phyloP scores from a whole-genome alignment of 2,888 invertebrate genomes.

The Acanthopleura granulata region DNA sequence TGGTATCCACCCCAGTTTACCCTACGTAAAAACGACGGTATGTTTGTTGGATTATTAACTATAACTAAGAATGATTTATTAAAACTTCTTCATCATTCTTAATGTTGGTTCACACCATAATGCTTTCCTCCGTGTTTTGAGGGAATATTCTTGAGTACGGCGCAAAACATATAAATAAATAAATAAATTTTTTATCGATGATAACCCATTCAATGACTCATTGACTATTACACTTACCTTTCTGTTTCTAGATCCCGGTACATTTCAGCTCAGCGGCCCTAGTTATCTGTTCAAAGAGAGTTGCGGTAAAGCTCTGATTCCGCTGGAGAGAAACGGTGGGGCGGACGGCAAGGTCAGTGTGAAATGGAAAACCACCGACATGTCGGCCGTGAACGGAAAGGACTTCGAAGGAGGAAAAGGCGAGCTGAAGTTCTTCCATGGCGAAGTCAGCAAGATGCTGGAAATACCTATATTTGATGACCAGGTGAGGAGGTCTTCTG shows the following conservation, averaged over 20 bases:
- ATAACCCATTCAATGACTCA: neutral
- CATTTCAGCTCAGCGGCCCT: slow-evolving; percentile 73
- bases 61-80: too few species aligned
- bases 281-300: slow-evolving; percentile 75
- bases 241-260: slow-evolving; percentile 72
- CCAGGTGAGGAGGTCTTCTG: slow-evolving; percentile 51
- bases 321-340: slow-evolving; percentile 72
- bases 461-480: slow-evolving; percentile 75
- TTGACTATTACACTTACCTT: neutral
- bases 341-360: slow-evolving; percentile 73
- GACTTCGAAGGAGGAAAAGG: slow-evolving; percentile 74
- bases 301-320: slow-evolving; percentile 71
- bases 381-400: slow-evolving; percentile 72
- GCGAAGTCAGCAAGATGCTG: slow-evolving; percentile 72
- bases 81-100: too few species aligned
- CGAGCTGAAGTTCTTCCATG: slow-evolving; percentile 67
- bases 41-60: too few species aligned
- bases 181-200: too few species aligned
- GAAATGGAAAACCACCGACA: slow-evolving; percentile 74
- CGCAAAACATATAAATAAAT: too few species aligned
- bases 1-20: too few species aligned
- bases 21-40: too few species aligned
- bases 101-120: too few species aligned
- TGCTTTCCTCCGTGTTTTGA: too few species aligned
- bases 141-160: too few species aligned